A percentile compares a stretch with the other conserved stretches of the same genome.
phyloP scores from a whole-genome alignment of 2,113 vertebrate species.

The Protomyctophum bolini region DNA sequence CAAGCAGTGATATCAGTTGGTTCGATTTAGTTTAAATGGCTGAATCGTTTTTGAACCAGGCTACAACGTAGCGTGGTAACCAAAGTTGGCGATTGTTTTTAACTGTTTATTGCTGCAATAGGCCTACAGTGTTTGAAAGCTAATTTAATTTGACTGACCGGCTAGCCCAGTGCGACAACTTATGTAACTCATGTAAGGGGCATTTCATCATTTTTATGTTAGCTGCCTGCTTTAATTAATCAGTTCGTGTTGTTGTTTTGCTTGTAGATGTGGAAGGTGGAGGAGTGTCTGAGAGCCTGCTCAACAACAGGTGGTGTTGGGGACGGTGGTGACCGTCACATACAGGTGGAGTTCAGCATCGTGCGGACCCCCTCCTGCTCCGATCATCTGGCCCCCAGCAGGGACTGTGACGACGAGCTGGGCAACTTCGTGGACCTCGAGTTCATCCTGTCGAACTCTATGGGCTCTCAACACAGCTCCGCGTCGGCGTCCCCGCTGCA shows the following conservation, averaged over 20 bases:
- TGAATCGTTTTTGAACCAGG: too few species aligned
- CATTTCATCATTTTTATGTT: too few species aligned
- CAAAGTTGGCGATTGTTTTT: too few species aligned
- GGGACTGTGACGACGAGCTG: conserved; percentile 86
- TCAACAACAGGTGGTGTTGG: conserved; percentile 35
- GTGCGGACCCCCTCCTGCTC: conserved; percentile 62
- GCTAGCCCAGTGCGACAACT: too few species aligned
- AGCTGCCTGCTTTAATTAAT: too few species aligned
- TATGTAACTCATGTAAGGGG: too few species aligned
- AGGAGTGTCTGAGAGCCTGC: conserved; percentile 34
- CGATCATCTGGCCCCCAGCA: conserved; percentile 27
- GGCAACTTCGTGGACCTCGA: conserved; percentile 88
- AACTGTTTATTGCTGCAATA: too few species aligned
- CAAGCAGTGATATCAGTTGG: too few species aligned
- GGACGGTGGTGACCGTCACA: conserved; percentile 57
- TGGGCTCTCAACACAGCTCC: conserved; percentile 55
- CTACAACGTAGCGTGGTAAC: too few species aligned
- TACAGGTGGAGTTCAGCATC: conserved; percentile 79
- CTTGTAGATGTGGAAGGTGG: conserved; percentile 66
- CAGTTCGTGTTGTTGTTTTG: not conserved
- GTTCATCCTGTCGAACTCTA: conserved; percentile 88
- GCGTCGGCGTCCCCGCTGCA: conserved; percentile 44
- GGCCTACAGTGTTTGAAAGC: too few species aligned
- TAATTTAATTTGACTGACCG: too few species aligned
- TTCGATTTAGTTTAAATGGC: too few species aligned